Base-by-base conservation (phyloP, 2,888 invertebrate species). In the Polydrusus pterygomalis region DNA sequence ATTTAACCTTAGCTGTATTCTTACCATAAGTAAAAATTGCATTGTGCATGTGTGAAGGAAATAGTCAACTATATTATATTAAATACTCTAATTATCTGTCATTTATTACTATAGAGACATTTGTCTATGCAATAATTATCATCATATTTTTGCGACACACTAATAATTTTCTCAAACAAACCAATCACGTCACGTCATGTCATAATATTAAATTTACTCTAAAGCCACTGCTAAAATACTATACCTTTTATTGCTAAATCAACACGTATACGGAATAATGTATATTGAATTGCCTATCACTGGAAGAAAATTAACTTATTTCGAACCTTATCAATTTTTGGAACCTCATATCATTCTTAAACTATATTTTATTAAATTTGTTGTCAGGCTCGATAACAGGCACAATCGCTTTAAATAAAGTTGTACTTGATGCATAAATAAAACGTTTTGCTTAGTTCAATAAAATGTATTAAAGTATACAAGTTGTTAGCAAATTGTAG, bases 401-500 rank as follows among this genome's bases (percentile, higher is more conserved):
- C 15, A 56, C 56, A 56, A 34, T 17, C 58, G 18, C 58, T 60
- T 60, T 5, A 60, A 60, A 9, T 60, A 38, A 38, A 38, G 58
- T 60, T 60, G 58, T 38, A 38, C 38, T 60, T 60, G 18, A 60
- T 60, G 38, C 58, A 60, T 60, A 60, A 15, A 60, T 60, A 10
- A 38, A 11, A 34, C 2, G n/a, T 56, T 20, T 60, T 40, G 18
- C 38, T 40, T 38, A 38, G 34, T 60, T 10, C 15, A 17, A 38
- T 58, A 45, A 63, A 25, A 43, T 43, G 18, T 60, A 40, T 38
- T 60, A 11, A 60, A 17, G 15, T 60, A 18, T 17, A 7, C 51
- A 0, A 51, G 10, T 51, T n/a, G 51, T 51, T 34, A 34, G 34
- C 34, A 2, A 51, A 20, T 20, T 51, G 13, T 2, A 17, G 47